phyloP scores from a whole-genome alignment of 1,140 invertebrate genomes.

The Plodia interpunctella region DNA sequence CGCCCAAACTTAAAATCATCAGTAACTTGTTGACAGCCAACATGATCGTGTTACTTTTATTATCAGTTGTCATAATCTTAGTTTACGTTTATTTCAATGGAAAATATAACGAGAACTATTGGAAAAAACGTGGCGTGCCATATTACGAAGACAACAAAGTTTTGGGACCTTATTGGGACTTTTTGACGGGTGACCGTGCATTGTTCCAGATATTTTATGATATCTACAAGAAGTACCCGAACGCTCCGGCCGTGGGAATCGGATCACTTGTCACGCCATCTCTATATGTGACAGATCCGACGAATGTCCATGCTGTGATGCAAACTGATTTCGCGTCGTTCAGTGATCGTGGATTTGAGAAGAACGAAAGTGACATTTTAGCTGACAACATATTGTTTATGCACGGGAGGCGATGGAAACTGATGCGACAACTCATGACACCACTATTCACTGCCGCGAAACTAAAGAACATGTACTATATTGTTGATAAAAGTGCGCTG shows the following conservation, averaged over 20 bases:
- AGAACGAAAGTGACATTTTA: constrained; percentile 73
- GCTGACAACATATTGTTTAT: constrained; percentile 75
- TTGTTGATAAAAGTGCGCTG: constrained; percentile 46
- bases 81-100: neutral
- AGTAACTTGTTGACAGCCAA: neutral
- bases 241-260: constrained; percentile 41
- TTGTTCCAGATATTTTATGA: constrained; percentile 29
- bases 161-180: constrained; percentile 15
- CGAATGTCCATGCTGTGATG: constrained; percentile 54
- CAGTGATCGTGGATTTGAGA: constrained; percentile 55
- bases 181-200: constrained; percentile 16
- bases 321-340: constrained; percentile 43
- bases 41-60: neutral
- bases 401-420: constrained; percentile 60
- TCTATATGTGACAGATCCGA: constrained; percentile 67
- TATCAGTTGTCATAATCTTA: neutral
- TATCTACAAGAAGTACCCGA: constrained; percentile 30
- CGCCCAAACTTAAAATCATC: neutral
- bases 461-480: constrained; percentile 68
- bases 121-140: neutral
- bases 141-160: neutral
- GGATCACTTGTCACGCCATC: constrained; percentile 55
- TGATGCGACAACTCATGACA: constrained; percentile 59
- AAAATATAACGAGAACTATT: constrained; percentile 1
- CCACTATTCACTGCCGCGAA: constrained; percentile 68